Base-by-base conservation (phyloP, 2,888 invertebrate species). In the Notodonta ziczac region DNA sequence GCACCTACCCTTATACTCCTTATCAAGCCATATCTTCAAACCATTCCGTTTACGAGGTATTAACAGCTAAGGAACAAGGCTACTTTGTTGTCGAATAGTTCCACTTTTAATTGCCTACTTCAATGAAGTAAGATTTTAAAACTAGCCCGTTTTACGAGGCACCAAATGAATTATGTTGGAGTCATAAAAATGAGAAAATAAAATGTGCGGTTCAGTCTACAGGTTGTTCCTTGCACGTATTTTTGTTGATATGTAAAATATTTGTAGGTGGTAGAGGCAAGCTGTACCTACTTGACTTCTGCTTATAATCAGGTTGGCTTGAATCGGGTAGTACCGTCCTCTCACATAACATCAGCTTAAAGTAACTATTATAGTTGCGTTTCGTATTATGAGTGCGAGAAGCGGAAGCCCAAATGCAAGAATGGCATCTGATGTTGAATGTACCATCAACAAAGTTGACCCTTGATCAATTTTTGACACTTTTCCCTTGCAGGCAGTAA, bases 81-180 rank as follows among this genome's bases (percentile, higher is more conserved):
- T 76, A 77, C 76, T 70, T 77, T 77, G 76, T 77, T 76, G 70
- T 68, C 69, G 65, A 69, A 66, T 77, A 69, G 65, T 69, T 63
- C 63, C 55, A 52, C 65, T 63, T 71, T 81, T 81, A 77, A 81
- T 81, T 81, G 72, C 73, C 64, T 65, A 60, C 65, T 72, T 65
- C 62, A 52, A 60, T 70, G 59, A 72, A 74, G 71, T 66, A 66
- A 70, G 70, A 69, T 73, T 81, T 79, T 76, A 75, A 78, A 76
- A 72, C 65, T 60, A 58, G 46, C 56, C 32, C 61, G 60, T 63
- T 81, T 81, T 73, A 80, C 73, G 74, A 72, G 60, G 58, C 52
- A 10, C 56, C 65, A 69, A 72, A 75, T 76, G 72, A 75, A 74
- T 74, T 76, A 73, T 65, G 66, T 62, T 52, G 12, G 32, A 52